A percentile compares a stretch with the other conserved stretches of the same genome.
These are phyloP conservation scores for Drosophila insularis DNA, from an alignment of 1,140 invertebrate species.

Conservation along the genomic window DNA sequence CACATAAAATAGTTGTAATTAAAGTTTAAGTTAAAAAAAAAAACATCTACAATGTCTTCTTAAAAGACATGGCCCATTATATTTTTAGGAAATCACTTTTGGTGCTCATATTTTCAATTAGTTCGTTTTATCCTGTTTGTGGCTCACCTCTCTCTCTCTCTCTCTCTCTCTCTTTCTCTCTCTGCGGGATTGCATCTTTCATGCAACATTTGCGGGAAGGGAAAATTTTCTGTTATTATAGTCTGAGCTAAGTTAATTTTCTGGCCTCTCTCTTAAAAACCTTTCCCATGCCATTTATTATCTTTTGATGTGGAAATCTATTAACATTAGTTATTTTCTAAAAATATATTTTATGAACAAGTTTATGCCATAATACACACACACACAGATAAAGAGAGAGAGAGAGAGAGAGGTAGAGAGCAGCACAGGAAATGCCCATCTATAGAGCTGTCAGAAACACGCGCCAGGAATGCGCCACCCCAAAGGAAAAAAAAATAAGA, in stretches of 20 bases:
- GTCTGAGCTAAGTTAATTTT: not conserved
- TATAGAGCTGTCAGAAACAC: slow-evolving; percentile 66
- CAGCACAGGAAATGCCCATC: slow-evolving; percentile 30
- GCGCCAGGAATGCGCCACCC: slow-evolving; percentile 51
- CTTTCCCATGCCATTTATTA: not conserved
- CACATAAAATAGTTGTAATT: too few species aligned
- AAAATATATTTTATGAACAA: slow-evolving; percentile 33
- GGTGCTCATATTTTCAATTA: too few species aligned
- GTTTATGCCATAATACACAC: slow-evolving; percentile 16
- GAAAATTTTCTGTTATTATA: not conserved
- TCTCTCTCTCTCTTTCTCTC: too few species aligned
- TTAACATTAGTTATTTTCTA: slow-evolving; percentile 8
- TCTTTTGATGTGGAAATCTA: slow-evolving; percentile 10
- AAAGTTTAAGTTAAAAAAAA: too few species aligned
- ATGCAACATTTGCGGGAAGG: too few species aligned
- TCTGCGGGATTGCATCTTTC: too few species aligned
- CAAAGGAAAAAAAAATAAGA: not conserved
- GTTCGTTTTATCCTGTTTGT: too few species aligned
- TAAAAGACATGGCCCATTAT: too few species aligned
- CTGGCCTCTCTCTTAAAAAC: not conserved
- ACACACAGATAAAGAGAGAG: not conserved
- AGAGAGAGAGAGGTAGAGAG: not conserved
- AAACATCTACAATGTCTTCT: too few species aligned
- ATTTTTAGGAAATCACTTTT: too few species aligned
- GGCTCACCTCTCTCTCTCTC: too few species aligned